phyloP scores from a whole-genome alignment of 2,113 vertebrate species.

The Tragelaphus buxtoni region DNA sequence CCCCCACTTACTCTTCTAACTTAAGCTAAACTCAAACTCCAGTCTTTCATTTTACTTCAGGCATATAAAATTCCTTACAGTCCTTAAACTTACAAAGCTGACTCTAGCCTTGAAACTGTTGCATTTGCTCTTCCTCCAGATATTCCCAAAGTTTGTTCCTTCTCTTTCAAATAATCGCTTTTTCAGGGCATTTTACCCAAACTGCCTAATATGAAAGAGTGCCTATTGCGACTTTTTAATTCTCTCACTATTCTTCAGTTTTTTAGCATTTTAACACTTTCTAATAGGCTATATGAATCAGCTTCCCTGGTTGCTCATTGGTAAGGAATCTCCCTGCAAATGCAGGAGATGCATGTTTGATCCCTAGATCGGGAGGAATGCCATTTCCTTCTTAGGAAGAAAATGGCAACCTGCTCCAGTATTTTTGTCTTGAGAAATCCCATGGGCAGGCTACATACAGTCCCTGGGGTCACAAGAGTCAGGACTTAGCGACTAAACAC shows the following conservation, averaged over 20 bases:
- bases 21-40: neutral
- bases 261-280: neutral
- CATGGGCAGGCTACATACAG: neutral
- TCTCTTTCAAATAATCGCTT: neutral
- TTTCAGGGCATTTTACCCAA: neutral
- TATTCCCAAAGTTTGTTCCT: neutral
- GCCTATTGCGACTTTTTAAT: neutral
- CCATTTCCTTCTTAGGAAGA: neutral
- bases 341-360: neutral
- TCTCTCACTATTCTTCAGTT: neutral
- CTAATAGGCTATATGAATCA: neutral
- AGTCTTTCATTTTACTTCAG: neutral
- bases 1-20: neutral
- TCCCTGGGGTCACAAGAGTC: neutral
- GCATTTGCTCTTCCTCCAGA: neutral
- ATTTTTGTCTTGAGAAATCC: neutral
- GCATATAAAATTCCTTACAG: neutral
- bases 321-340: neutral
- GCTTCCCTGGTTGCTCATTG: neutral
- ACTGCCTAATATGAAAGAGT: neutral
- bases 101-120: neutral
- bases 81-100: neutral
- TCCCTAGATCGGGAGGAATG: neutral
- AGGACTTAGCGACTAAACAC: neutral
- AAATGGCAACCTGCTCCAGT: neutral